Evolutionary conservation across 1,140 invertebrate genomes (phyloP).

Genomic region (Lasioglossum albipes): DNA sequence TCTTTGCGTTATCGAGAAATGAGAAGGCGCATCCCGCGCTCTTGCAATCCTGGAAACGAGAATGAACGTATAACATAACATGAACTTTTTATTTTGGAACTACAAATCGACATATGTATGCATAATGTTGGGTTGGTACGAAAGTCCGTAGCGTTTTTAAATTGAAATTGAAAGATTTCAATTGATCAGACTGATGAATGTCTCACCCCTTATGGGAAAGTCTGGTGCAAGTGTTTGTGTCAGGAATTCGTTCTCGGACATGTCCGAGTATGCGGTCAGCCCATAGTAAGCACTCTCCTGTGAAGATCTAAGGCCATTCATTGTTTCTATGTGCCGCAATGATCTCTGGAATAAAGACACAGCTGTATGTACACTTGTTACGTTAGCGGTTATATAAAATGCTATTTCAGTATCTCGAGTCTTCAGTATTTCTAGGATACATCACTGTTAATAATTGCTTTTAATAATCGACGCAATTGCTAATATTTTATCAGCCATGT

Average conservation of each 20-base stretch:
- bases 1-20: no score
- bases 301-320: slow-evolving; percentile 82
- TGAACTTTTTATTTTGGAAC: no score
- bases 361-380: neutral
- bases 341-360: slow-evolving; percentile 79
- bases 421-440: neutral
- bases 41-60: no score
- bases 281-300: slow-evolving; percentile 85
- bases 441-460: neutral
- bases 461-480: no score
- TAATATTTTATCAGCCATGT: no score
- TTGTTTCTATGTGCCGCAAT: slow-evolving; percentile 81
- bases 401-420: neutral
- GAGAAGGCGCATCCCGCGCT: no score
- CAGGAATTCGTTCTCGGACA: slow-evolving; percentile 86
- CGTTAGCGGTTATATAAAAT: slow-evolving; percentile 7
- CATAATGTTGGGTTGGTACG: no score
- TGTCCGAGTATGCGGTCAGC: slow-evolving; percentile 87
- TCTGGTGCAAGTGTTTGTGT: slow-evolving; percentile 78
- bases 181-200: neutral
- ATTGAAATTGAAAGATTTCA: no score
- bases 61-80: no score
- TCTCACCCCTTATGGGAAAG: slow-evolving; percentile 62
- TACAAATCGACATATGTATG: no score
- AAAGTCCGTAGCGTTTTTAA: no score